phyloP scores from a whole-genome alignment of 1,140 invertebrate genomes.

The Neuroterus valhalla region DNA sequence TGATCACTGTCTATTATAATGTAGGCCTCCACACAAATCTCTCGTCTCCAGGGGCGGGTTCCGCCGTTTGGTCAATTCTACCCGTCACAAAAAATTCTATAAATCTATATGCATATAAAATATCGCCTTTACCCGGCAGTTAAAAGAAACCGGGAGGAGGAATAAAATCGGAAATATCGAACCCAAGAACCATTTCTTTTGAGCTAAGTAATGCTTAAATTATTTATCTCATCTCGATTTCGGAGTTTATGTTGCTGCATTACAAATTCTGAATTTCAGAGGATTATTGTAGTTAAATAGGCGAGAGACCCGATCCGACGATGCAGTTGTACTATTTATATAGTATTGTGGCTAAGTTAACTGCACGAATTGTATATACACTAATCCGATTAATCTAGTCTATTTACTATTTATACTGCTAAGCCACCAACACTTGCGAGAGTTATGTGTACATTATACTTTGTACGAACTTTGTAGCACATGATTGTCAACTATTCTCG shows the following conservation, averaged over 20 bases:
- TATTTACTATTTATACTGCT: conserved; percentile 23
- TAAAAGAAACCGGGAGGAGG: neutral
- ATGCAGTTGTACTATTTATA: conserved; percentile 15
- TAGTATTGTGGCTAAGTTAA: conserved; percentile 17
- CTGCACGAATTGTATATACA: conserved; percentile 16
- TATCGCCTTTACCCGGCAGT: conserved; percentile 15
- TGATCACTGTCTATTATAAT: conserved; percentile 28
- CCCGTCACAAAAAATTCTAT: conserved; percentile 8
- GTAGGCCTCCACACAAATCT: conserved; percentile 23
- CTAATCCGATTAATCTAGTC: conserved; percentile 28
- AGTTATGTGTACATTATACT: neutral
- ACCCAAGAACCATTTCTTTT: neutral
- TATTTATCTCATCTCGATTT: conserved; percentile 9
- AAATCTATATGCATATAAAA: conserved; percentile 23
- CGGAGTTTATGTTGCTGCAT: neutral
- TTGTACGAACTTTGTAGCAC: neutral
- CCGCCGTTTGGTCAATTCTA: conserved; percentile 10
- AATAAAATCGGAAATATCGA: conserved; percentile 8
- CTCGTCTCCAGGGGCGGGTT: conserved; percentile 6
- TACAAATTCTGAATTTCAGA: neutral
- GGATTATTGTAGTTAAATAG: neutral
- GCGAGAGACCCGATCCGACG: neutral
- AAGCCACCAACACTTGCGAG: neutral
- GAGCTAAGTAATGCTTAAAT: neutral
- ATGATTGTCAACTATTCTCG: no score